A percentile compares a stretch with the other conserved stretches of the same genome.
Evolutionary conservation across 2,888 invertebrate species (phyloP).

Genomic region (Latrodectus elegans): DNA sequence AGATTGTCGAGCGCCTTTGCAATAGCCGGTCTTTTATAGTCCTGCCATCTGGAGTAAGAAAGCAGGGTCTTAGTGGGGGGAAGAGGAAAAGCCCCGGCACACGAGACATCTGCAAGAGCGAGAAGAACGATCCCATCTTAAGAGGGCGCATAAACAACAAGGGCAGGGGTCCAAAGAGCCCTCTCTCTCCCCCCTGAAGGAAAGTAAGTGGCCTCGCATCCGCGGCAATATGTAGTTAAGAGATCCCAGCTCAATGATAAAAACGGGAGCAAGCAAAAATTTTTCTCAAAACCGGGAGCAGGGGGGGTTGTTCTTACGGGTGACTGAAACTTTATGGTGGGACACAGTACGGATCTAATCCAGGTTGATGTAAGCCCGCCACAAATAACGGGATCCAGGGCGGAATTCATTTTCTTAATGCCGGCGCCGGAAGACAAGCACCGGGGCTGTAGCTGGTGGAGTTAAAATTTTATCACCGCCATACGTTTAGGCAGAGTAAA

Average conservation of each 20-base stretch:
- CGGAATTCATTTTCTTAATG: slow-evolving; percentile 69
- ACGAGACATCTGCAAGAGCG: slow-evolving; percentile 32
- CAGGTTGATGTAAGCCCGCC: slow-evolving; percentile 68
- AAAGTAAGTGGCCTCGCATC: slow-evolving; percentile 37
- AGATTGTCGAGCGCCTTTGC: slow-evolving; percentile 3
- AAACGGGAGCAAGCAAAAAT: slow-evolving; percentile 61
- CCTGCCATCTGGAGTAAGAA: slow-evolving; percentile 5
- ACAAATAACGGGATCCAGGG: slow-evolving; percentile 64
- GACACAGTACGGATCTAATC: slow-evolving; percentile 61
- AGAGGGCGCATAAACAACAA: slow-evolving; percentile 57
- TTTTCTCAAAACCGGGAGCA: slow-evolving; percentile 20
- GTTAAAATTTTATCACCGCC: slow-evolving; percentile 69
- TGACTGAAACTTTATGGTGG: slow-evolving; percentile 63
- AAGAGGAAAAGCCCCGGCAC: background rate
- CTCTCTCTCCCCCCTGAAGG: slow-evolving; percentile 5
- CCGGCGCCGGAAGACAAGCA: slow-evolving; percentile 63
- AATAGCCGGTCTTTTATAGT: slow-evolving; percentile 32
- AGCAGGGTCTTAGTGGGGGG: background rate
- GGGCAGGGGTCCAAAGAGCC: background rate
- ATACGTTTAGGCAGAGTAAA: slow-evolving; percentile 65
- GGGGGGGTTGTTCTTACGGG: slow-evolving; percentile 59
- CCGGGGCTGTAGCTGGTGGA: slow-evolving; percentile 27
- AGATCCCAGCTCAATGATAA: slow-evolving; percentile 57
- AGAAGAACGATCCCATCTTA: slow-evolving; percentile 22
- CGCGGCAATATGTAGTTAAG: slow-evolving; percentile 65